Conservation (phyloP, 1,140 invertebrate species). For the Calosoma granatense region DNA sequence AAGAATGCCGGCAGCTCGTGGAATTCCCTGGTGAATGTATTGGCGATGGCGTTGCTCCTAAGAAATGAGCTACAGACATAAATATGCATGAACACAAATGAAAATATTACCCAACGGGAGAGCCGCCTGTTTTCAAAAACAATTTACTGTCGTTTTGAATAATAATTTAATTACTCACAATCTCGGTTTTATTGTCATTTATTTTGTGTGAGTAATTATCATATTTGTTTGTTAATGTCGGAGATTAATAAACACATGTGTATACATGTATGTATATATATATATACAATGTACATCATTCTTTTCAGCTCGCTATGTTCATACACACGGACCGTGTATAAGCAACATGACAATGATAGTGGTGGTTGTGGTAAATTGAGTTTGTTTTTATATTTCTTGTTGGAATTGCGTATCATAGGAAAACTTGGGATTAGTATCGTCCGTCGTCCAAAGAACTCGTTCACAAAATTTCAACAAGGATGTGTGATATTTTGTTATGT, state of each 20-base stretch:
- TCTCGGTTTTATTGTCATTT: neutral
- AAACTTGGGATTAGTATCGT: neutral
- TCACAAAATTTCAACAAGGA: neutral
- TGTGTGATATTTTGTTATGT: neutral
- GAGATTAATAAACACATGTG: no score
- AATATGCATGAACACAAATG: slow-evolving; percentile 8
- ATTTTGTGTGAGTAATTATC: no score
- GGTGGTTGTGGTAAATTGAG: neutral
- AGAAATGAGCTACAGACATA: neutral
- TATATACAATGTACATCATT: no score
- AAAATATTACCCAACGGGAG: neutral
- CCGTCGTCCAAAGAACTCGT: neutral
- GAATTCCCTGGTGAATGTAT: neutral
- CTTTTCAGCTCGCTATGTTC: no score
- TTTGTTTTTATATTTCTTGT: neutral
- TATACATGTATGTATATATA: no score
- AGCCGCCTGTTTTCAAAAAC: neutral
- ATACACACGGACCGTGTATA: no score
- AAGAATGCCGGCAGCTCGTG: neutral
- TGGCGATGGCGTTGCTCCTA: neutral
- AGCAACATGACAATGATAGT: no score
- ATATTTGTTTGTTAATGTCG: no score
- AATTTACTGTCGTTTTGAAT: slow-evolving; percentile 4
- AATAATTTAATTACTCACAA: neutral
- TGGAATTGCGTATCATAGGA: neutral